Evolutionary conservation across 2,888 invertebrate genomes (phyloP), one percentile per base, ranked within the genome.

Genomic region (Zygogramma bicolorata): DNA sequence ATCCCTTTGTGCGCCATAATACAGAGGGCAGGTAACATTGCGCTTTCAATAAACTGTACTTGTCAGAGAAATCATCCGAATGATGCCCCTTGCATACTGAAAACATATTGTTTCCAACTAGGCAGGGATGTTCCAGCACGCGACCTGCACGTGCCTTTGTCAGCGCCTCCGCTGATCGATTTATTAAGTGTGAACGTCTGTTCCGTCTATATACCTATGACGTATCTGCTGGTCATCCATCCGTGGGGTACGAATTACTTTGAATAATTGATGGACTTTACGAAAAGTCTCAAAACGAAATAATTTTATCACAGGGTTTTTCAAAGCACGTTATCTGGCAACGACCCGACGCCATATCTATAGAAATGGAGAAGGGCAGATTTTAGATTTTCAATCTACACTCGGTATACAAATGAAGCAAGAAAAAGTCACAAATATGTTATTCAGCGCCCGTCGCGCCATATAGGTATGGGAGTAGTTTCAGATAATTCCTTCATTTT

Each of bases 101-200:
- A 60, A 60, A 65, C 62, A 66, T 71, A 73, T 73, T 73, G 73
- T 75, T 72, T 61, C 38, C 60, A 71, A 49, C 69, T 61, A 66
- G 66, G 61, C 58, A 57, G 65, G 68, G 69, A 40, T 42, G 73
- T 66, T 65, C 31, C 38, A 65, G 59, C 74, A 75, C 75, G 70
- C 73, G 76, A 66, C 73, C 29, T 59, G 66, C 74, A 76, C 76
- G 74, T 61, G 76, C 60, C 74, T 61, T 46, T 68, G 76, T 75
- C 76, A 75, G 71, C 76, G 73, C 74, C 71, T 73, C 67, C 65
- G 71, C 71, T 76, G 76, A 75, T 76, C 75, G 74, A 74, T 76
- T 76, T 69, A 76, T 76, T 76, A 73, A 71, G 71, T 70, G 62
- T 68, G 61, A 67, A 73, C 71, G 71, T 70, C 63, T 68, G 72